phyloP scores from a whole-genome alignment of 2,113 vertebrate genomes.

The Tetrao urogallus region DNA sequence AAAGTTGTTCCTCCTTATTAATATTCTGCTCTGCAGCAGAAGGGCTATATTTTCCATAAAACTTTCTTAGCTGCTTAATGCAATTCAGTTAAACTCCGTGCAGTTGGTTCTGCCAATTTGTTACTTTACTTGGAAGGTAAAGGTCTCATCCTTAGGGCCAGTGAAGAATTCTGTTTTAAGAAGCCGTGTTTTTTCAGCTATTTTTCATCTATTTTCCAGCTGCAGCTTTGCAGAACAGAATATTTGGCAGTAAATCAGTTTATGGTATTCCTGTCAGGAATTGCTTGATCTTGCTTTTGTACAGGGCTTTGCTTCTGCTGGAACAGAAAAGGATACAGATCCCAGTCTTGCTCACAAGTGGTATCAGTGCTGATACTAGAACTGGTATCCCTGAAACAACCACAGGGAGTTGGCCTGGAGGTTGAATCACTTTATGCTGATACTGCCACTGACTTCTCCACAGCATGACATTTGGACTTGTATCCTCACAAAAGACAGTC shows the following conservation, averaged over 20 bases:
- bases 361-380: neutral
- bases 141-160: neutral
- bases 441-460: neutral
- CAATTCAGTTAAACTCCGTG: neutral
- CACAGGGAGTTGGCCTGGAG: neutral
- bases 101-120: neutral
- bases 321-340: neutral
- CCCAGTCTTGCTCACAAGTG: neutral
- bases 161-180: neutral
- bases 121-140: neutral
- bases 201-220: neutral
- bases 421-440: neutral
- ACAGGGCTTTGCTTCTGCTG: neutral
- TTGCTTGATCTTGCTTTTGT: neutral
- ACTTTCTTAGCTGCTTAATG: neutral
- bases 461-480: neutral
- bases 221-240: neutral
- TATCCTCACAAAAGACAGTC: neutral
- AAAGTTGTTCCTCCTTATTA: neutral
- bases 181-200: neutral
- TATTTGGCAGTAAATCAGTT: neutral
- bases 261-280: neutral
- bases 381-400: neutral
- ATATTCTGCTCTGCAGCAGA: neutral
- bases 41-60: neutral